Evolutionary conservation across 2,113 vertebrate genomes (phyloP).

Genomic region (Rissa tridactyla): DNA sequence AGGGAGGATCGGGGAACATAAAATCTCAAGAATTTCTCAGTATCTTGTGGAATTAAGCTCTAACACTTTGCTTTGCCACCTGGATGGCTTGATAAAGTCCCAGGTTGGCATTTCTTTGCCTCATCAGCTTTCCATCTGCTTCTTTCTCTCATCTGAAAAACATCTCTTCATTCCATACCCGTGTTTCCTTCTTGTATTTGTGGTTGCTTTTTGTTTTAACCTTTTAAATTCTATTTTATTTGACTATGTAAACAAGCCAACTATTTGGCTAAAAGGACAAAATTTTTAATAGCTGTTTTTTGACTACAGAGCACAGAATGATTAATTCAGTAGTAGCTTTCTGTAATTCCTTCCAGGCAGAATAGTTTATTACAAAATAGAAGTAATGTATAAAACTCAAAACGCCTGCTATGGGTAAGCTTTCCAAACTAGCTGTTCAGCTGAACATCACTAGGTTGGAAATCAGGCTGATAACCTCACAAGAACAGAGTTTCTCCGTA

Average conservation of each 20-base stretch:
- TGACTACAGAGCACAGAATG: neutral
- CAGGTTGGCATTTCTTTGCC: slow-evolving; percentile 54
- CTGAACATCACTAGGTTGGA: neutral
- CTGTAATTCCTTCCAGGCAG: neutral
- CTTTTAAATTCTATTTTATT: neutral
- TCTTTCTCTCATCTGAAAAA: neutral
- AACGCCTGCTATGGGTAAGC: neutral
- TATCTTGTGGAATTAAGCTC: neutral
- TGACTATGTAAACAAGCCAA: neutral
- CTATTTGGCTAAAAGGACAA: neutral
- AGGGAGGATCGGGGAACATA: neutral
- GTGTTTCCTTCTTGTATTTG: neutral
- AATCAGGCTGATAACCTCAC: neutral
- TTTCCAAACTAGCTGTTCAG: neutral
- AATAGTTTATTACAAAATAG: neutral
- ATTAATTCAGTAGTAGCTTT: neutral
- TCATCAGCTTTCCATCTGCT: slow-evolving; percentile 63
- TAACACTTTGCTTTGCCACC: slow-evolving; percentile 40
- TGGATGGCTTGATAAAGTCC: slow-evolving; percentile 15
- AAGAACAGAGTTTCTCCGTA: neutral
- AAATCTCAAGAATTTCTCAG: neutral
- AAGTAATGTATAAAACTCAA: neutral
- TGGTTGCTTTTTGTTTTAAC: neutral
- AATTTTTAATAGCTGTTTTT: neutral
- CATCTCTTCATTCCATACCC: neutral